Evolutionary conservation across 1,140 invertebrate species (phyloP), one percentile per base, ranked within the genome.

Genomic region (Adoxophyes honmai): DNA sequence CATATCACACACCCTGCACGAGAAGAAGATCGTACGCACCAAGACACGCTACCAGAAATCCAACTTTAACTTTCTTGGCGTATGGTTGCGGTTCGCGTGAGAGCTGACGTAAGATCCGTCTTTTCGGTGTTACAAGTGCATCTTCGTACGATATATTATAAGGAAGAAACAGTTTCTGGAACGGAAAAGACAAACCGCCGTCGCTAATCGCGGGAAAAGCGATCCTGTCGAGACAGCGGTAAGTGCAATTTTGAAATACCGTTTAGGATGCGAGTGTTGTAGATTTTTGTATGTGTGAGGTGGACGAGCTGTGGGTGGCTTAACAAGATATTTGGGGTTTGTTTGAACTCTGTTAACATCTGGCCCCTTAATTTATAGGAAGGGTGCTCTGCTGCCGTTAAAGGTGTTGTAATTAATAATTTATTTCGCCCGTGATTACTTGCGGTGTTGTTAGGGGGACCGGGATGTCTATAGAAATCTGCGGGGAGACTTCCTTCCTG

Each of bases 311-410:
- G 84, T 82, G 81, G 83, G 85, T 85, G 78, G 83, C 68, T 86
- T 75, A 75, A 81, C 79, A 81, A 80, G 81, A 84, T 83, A 83
- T 84, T 88, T 86, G 81, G 75, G 82, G 81, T 75, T 77, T 87
- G 80, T 83, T 73, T 66, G 64, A 66, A 78, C 75, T 78, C 78
- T 82, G 77, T 84, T 84, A 86, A 82, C 83, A 88, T 88, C 83
- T 86, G 81, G 74, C 74, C 78, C 75, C 73, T 70, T 78, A 81
- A 80, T 76, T 78, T 74, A 82, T 76, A 66, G 75, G 75, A 85
- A 79, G 82, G 81, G 81, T 85, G 72, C 68, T 73, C 67, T 74
- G 67, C 70, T 78, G 13, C 21, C 73, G 73, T 78, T 64, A 52
- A 68, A 75, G 80, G 74, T 81, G 68, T 74, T 76, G 73, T 81